Conservation (phyloP, 2,113 vertebrate species). For the Gulo gulo region DNA sequence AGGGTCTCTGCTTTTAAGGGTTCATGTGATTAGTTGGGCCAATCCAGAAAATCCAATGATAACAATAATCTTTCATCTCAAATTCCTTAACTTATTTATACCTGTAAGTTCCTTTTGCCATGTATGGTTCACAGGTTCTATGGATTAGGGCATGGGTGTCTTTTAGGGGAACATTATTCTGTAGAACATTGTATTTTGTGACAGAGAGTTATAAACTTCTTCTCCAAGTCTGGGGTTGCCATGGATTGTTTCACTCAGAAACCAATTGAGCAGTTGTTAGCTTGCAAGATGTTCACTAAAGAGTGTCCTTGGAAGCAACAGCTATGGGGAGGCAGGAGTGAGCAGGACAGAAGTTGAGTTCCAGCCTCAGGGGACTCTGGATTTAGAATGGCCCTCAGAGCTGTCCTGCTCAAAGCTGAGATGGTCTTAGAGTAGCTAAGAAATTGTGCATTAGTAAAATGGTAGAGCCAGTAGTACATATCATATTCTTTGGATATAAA, state of each 20-base stretch:
- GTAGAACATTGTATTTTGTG: not conserved
- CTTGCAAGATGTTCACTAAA: not conserved
- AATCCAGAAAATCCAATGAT: not conserved
- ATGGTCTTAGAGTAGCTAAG: not conserved
- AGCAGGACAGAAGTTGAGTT: not conserved
- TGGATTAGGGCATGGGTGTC: not conserved
- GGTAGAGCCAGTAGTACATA: fast-evolving
- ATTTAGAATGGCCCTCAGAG: not conserved
- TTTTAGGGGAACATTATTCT: not conserved
- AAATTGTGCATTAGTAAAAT: not conserved
- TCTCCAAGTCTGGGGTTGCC: not conserved
- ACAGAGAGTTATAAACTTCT: not conserved
- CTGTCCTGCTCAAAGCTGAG: not conserved
- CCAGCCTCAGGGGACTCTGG: not conserved
- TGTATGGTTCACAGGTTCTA: not conserved
- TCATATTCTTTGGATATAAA: not conserved
- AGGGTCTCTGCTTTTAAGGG: not conserved
- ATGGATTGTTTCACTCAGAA: not conserved
- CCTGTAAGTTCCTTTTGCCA: not conserved
- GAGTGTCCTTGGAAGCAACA: not conserved
- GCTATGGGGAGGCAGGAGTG: not conserved
- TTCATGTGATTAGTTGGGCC: not conserved
- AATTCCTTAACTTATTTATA: not conserved
- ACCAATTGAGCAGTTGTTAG: not conserved
- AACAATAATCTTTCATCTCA: not conserved